Evolutionary conservation across 53 echinoderm and acorn worm species (phyloP).

Genomic region (Henricia sp.): DNA sequence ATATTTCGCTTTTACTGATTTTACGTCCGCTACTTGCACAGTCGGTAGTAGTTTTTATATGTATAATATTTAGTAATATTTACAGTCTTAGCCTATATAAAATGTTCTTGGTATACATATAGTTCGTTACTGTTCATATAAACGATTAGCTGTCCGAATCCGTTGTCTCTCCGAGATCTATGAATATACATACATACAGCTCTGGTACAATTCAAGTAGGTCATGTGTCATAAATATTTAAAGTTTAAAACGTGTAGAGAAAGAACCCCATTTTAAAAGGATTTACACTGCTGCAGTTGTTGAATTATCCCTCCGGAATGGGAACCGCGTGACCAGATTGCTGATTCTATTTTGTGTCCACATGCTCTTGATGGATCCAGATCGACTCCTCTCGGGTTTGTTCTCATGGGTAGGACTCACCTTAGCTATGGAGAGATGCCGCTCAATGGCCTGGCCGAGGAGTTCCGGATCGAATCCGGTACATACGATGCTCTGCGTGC

Average conservation of each 20-base stretch:
- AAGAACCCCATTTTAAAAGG: neutral
- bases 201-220: neutral
- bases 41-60: too few species aligned
- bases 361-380: constrained; percentile 78
- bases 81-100: too few species aligned
- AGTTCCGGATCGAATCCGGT: constrained; percentile 87
- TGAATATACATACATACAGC: neutral
- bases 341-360: constrained; percentile 86
- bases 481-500: constrained; percentile 50
- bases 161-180: too few species aligned
- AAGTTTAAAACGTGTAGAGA: neutral
- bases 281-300: constrained; percentile 53
- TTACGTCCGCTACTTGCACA: too few species aligned
- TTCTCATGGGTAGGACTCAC: constrained; percentile 70
- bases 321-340: constrained; percentile 81
- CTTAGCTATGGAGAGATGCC: constrained; percentile 78
- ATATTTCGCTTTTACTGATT: too few species aligned
- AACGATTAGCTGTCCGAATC: too few species aligned
- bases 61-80: too few species aligned
- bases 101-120: too few species aligned
- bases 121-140: too few species aligned
- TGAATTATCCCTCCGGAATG: constrained; percentile 79
- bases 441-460: constrained; percentile 94
- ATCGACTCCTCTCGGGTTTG: constrained; percentile 68
- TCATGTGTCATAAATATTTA: neutral